These are phyloP conservation scores for Baronia brevicornis DNA, from an alignment of 2,888 invertebrate genomes.

Conservation along the genomic window DNA sequence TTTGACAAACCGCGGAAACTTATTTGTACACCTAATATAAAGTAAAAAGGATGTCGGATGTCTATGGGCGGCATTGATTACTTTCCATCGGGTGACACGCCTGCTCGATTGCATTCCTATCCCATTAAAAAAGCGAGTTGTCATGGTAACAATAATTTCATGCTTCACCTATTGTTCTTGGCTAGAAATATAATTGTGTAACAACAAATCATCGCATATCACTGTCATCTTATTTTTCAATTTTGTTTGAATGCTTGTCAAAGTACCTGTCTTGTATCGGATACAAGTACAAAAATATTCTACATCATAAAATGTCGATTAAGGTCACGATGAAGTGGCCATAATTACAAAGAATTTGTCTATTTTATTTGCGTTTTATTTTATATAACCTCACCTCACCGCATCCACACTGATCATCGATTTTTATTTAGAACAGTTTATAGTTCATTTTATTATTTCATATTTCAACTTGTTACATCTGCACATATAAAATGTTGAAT, in stretches of 20 bases:
- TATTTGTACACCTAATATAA: too few species aligned
- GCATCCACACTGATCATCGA: neutral
- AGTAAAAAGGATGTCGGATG: too few species aligned
- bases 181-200: too few species aligned
- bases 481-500: neutral
- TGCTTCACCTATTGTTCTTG: too few species aligned
- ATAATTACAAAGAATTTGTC: constrained; percentile 54
- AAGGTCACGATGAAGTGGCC: constrained; percentile 37
- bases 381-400: constrained; percentile 15
- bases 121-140: too few species aligned
- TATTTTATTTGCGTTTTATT: constrained; percentile 56
- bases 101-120: too few species aligned
- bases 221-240: constrained; percentile 8
- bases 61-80: too few species aligned
- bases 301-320: constrained; percentile 32
- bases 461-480: neutral
- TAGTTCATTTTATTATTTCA: neutral
- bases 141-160: too few species aligned
- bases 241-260: constrained; percentile 14
- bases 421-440: neutral
- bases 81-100: too few species aligned
- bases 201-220: constrained; percentile 9
- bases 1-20: too few species aligned
- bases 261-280: constrained; percentile 13
- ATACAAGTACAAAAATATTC: constrained; percentile 30